phyloP scores from a whole-genome alignment of 2,113 vertebrate species.

The Haemorhous mexicanus region DNA sequence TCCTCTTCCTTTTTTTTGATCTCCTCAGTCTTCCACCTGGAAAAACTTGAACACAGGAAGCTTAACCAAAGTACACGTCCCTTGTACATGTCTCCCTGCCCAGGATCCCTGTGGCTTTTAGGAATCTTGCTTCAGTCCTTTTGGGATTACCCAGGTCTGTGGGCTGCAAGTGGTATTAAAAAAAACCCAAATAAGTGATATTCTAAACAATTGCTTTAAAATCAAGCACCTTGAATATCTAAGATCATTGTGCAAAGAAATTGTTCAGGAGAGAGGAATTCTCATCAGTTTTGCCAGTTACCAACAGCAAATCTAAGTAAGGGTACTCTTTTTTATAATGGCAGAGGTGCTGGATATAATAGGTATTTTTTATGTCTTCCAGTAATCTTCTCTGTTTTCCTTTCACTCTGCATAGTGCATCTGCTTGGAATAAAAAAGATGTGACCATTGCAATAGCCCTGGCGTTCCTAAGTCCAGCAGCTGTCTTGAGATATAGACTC shows the following conservation, averaged over 20 bases:
- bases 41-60: background rate
- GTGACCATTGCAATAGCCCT: background rate
- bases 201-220: background rate
- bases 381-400: background rate
- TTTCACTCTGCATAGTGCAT: background rate
- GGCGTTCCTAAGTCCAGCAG: background rate
- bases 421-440: constrained; percentile 25
- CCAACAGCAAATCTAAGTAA: background rate
- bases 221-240: background rate
- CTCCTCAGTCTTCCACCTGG: background rate
- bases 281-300: background rate
- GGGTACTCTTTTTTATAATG: background rate
- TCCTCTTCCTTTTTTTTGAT: background rate
- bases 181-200: too few relatives aligned
- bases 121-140: background rate
- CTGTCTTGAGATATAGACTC: background rate
- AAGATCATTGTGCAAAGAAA: background rate
- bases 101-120: background rate
- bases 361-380: background rate
- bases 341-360: background rate
- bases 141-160: background rate
- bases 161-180: background rate
- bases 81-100: background rate
- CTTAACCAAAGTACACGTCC: background rate
- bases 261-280: background rate